Percentiles rank a stretch among this genome's conserved stretches.
phyloP scores from a whole-genome alignment of 1,140 invertebrate genomes.

The Hylaeus volcanicus region DNA sequence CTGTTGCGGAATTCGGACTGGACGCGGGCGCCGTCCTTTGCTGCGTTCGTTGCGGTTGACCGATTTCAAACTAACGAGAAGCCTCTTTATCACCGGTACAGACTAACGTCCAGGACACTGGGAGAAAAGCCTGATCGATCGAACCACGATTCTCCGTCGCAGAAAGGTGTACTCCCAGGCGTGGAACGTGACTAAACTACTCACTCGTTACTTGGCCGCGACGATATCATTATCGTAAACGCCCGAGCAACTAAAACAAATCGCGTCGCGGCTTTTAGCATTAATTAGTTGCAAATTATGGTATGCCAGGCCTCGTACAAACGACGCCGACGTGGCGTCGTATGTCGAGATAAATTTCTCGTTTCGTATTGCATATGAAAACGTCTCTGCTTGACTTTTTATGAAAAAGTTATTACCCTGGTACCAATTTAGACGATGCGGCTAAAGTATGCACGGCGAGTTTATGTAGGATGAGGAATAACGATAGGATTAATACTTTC shows the following conservation, averaged over 20 bases:
- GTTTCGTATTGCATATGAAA: not conserved
- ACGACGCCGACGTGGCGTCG: conserved; percentile 26
- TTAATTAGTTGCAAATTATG: conserved; percentile 45
- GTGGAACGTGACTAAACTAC: conserved; percentile 47
- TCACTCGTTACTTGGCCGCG: conserved; percentile 19
- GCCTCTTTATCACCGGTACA: conserved; percentile 34
- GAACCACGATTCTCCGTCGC: conserved; percentile 11
- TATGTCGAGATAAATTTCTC: conserved; percentile 23
- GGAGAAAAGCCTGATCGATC: conserved; percentile 39
- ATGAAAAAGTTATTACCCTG: conserved; percentile 2
- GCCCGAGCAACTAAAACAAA: conserved; percentile 39
- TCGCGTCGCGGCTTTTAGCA: conserved; percentile 37
- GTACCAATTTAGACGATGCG: not conserved
- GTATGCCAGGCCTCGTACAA: conserved; percentile 7
- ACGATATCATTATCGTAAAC: conserved; percentile 51
- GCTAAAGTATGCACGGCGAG: not conserved
- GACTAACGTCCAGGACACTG: conserved; percentile 19
- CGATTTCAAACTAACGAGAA: conserved; percentile 62
- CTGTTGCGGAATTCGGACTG: conserved; percentile 59
- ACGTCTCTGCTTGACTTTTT: not conserved
- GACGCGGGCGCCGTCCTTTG: conserved; percentile 46
- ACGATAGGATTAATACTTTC: conserved; percentile 15
- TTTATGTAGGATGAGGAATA: too few species aligned
- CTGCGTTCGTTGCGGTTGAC: conserved; percentile 54
- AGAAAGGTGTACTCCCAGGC: conserved; percentile 4